phyloP scores from a whole-genome alignment of 2,113 vertebrate genomes.

The Lampris megalopsis region DNA sequence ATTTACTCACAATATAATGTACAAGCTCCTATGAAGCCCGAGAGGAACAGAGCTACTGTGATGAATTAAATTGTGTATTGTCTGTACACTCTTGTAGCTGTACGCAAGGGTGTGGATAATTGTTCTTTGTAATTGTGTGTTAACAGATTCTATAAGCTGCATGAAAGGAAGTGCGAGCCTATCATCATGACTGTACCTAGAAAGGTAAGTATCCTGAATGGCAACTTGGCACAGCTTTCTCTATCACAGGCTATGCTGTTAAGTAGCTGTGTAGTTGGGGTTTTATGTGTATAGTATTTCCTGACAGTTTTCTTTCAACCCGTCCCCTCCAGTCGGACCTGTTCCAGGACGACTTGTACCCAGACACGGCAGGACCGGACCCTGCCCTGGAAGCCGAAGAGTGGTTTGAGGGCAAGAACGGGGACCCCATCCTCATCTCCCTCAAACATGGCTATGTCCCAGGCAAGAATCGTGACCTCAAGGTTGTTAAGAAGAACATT shows the following conservation, averaged over 20 bases:
- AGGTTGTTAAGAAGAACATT: constrained; percentile 95
- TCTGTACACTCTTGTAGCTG: background rate
- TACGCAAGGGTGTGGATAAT: constrained; percentile 6
- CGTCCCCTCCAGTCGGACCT: constrained; percentile 89
- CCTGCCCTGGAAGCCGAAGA: constrained; percentile 93
- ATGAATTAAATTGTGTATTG: background rate
- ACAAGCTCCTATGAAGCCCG: background rate
- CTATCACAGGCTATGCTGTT: constrained; percentile 1
- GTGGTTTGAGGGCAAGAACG: constrained; percentile 95
- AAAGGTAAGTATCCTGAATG: constrained; percentile 86
- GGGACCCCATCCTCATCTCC: constrained; percentile 93
- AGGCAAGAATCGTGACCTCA: constrained; percentile 92
- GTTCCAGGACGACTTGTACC: constrained; percentile 98
- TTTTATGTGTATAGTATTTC: background rate
- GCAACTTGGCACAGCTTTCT: constrained; percentile 5
- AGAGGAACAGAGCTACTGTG: background rate
- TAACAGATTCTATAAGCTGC: constrained; percentile 95
- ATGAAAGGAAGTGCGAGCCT: constrained; percentile 96
- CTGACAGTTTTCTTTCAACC: constrained; percentile 31
- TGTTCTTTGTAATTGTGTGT: constrained; percentile 44
- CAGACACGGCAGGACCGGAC: constrained; percentile 93
- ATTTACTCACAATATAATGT: background rate
- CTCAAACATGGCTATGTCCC: constrained; percentile 94
- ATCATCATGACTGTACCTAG: constrained; percentile 98
- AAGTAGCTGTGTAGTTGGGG: background rate